Percentiles rank a stretch among this genome's conserved stretches.
Evolutionary conservation across 2,888 invertebrate genomes (phyloP).

Genomic region (Hirtodrosophila duncani): DNA sequence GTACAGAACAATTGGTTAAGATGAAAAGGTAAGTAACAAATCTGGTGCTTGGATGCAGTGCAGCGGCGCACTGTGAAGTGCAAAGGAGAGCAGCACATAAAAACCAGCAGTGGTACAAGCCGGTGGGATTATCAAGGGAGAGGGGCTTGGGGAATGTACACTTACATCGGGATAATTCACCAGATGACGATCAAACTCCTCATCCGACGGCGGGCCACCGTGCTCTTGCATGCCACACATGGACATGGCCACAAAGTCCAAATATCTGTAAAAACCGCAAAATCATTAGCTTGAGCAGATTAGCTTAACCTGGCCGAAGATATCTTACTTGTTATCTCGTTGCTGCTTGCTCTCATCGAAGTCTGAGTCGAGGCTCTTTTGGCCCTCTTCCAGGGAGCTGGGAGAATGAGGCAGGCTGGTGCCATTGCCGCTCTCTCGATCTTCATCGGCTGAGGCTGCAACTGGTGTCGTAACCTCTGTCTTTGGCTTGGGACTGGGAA

Average conservation of each 20-base stretch:
- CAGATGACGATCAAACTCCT: conserved; percentile 82
- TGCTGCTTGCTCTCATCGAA: conserved; percentile 86
- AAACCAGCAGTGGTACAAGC: conserved; percentile 35
- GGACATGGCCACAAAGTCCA: conserved; percentile 85
- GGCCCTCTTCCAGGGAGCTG: conserved; percentile 88
- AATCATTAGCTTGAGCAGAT: not conserved
- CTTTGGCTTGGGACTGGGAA: conserved; percentile 80
- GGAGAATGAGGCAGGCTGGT: conserved; percentile 96
- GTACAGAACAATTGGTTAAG: conserved; percentile 18
- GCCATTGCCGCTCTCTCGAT: conserved; percentile 97
- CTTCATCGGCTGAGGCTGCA: conserved; percentile 84
- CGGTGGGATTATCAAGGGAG: conserved; percentile 5
- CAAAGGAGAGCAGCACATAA: conserved; percentile 18
- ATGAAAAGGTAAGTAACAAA: conserved; percentile 30
- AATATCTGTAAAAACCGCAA: conserved; percentile 72
- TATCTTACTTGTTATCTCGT: conserved; percentile 78
- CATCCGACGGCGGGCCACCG: conserved; percentile 81
- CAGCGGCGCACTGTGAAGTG: conserved; percentile 23
- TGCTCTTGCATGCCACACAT: conserved; percentile 85
- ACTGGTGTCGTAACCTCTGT: conserved; percentile 15
- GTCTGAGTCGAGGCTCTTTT: conserved; percentile 88
- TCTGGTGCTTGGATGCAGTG: conserved; percentile 37
- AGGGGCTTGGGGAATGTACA: conserved; percentile 21
- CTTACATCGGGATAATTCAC: conserved; percentile 80
- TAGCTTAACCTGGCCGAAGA: conserved; percentile 39